These are phyloP conservation scores for Polyploca ridens DNA, from an alignment of 2,888 invertebrate species.

Conservation along the genomic window DNA sequence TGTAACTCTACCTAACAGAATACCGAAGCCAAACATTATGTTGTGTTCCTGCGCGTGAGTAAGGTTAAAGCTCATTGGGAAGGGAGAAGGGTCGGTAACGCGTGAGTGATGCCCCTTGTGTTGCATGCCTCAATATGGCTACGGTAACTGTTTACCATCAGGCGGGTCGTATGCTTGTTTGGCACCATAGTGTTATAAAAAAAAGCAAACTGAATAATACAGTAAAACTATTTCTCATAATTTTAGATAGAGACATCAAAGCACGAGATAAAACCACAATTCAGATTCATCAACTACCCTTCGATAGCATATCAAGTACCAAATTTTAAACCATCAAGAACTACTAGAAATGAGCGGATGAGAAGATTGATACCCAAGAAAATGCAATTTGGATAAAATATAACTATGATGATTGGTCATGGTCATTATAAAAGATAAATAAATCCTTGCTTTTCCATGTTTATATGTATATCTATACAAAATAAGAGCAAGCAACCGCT, in stretches of 20 bases:
- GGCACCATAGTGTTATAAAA: too few relatives aligned
- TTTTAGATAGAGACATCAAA: slow-evolving; percentile 33
- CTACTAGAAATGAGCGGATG: slow-evolving; percentile 8
- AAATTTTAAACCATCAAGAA: slow-evolving; percentile 15
- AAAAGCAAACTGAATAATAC: background rate
- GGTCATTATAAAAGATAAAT: background rate
- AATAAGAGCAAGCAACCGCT: too few relatives aligned
- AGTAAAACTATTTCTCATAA: background rate
- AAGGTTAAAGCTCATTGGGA: too few relatives aligned
- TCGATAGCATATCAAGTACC: slow-evolving; percentile 21
- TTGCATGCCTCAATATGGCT: too few relatives aligned
- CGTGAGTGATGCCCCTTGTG: too few relatives aligned
- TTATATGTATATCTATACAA: background rate
- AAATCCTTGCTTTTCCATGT: background rate
- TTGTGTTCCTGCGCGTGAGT: too few relatives aligned
- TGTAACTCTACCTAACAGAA: too few relatives aligned
- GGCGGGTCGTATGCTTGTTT: too few relatives aligned
- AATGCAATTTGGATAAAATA: background rate
- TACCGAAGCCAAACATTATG: too few relatives aligned
- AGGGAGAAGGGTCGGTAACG: too few relatives aligned
- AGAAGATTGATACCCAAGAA: background rate
- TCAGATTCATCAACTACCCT: slow-evolving; percentile 57
- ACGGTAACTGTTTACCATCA: too few relatives aligned
- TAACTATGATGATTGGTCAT: background rate
- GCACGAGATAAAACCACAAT: slow-evolving; percentile 43